A percentile compares a stretch with the other conserved stretches of the same genome.
phyloP scores from a whole-genome alignment of 2,888 invertebrate genomes.

The Homarus gammarus region DNA sequence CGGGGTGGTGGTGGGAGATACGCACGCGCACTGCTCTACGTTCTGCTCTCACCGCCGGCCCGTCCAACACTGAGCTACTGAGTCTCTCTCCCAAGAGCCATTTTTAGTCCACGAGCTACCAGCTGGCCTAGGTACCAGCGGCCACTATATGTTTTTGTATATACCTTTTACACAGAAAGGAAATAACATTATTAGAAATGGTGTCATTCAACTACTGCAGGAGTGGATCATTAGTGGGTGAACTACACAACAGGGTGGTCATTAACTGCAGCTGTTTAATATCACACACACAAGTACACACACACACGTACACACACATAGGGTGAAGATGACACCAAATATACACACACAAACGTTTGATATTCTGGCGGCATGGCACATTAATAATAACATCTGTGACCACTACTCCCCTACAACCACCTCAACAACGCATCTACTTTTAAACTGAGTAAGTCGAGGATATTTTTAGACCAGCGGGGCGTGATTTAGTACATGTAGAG shows the following conservation, averaged over 20 bases:
- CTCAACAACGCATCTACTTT: neutral
- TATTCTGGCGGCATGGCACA: neutral
- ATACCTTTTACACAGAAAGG: neutral
- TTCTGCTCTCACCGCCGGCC: constrained; percentile 19
- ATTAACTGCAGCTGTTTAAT: too few species aligned
- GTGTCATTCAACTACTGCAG: neutral
- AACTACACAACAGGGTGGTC: too few species aligned
- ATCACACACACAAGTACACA: too few species aligned
- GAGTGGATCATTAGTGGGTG: too few species aligned
- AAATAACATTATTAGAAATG: neutral
- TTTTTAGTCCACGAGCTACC: neutral
- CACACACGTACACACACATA: too few species aligned
- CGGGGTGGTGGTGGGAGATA: neutral
- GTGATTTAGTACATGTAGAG: neutral
- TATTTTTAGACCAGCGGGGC: neutral
- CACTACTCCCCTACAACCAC: neutral
- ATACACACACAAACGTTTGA: neutral
- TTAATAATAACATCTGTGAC: neutral
- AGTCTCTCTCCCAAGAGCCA: constrained; percentile 20
- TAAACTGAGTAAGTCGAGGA: too few species aligned
- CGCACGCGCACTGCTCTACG: constrained; percentile 3
- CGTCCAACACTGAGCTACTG: constrained; percentile 17
- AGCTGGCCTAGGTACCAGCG: constrained; percentile 14
- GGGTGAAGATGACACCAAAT: too few species aligned
- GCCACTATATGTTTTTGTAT: neutral